Evolutionary conservation across 2,797 vertebrate genomes (phyloP), one percentile per base, ranked within the genome.

Genomic region (Cryptoprocta ferox): DNA sequence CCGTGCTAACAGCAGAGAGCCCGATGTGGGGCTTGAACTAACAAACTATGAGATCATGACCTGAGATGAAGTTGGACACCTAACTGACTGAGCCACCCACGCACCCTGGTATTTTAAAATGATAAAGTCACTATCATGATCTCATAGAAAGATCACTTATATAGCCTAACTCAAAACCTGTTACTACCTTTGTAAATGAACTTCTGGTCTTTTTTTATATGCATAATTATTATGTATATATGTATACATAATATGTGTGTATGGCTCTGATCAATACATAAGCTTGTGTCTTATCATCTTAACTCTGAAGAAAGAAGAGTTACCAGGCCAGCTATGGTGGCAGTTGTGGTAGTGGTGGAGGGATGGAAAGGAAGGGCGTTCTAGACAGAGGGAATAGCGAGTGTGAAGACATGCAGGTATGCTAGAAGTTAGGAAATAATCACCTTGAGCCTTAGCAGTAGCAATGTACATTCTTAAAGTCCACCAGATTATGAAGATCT

Each of bases 381-480:
- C 4, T 18, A 59, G 32, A n/a, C 45, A 26, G 70, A 16, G 30
- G 19, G 53, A 61, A 63, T 1, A 1, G n/a, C 0, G 1, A 18
- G 10, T 30, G 9, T 48, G 53, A 53, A 6, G 32, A 32, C 26
- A 13, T 32, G 4, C 53, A 75, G 5, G 11, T 21, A 42, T 6
- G 11, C 50, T 32, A 39, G 7, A 24, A 73, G 35, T 75, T 61
- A 61, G 70, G 59, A 75, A 16, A n/a, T 11, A 59, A 61, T 45
- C 70, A 26, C 37, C 30, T 45, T 32, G 70, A 45, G 37, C 85
- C 50, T 42, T 9, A 39, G 39, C 26, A 42, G 18, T 30, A 53
- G 56, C 84, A 53, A 15, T 5, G 18, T 11, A 24, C 12, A 32
- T 45, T 56, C 61, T 61, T 65, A 37, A 50, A 65, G 11, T 48